Conservation (phyloP, 2,113 vertebrate genomes). For the Menidia beryllina region DNA sequence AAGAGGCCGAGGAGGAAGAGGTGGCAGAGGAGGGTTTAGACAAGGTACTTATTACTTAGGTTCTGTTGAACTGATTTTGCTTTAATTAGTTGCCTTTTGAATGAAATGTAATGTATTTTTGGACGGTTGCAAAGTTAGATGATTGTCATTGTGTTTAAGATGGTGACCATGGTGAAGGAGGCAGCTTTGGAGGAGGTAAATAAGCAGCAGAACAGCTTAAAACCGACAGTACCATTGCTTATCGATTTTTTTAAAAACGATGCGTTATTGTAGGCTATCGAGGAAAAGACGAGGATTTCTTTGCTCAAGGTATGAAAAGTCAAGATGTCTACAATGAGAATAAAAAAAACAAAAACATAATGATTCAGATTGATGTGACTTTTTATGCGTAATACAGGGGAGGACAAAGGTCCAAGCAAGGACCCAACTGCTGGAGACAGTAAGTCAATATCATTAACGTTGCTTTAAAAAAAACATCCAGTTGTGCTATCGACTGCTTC, state of each 20-base stretch:
- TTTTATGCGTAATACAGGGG: slow-evolving; percentile 18
- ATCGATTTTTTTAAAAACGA: too few species aligned
- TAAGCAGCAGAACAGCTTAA: background rate
- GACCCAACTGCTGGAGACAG: background rate
- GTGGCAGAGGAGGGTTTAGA: slow-evolving; percentile 49
- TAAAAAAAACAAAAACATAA: too few species aligned
- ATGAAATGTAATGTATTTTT: too few species aligned
- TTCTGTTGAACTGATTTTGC: too few species aligned
- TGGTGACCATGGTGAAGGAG: slow-evolving; percentile 24
- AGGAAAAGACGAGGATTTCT: slow-evolving; percentile 72
- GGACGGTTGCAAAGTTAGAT: background rate
- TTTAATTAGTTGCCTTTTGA: too few species aligned
- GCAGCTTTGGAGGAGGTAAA: slow-evolving; percentile 68
- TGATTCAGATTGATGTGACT: background rate
- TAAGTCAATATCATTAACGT: slow-evolving; percentile 39
- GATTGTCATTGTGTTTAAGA: slow-evolving; percentile 42
- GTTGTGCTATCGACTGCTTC: rapidly evolving
- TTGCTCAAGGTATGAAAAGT: slow-evolving; percentile 42
- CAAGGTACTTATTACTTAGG: slow-evolving; percentile 34
- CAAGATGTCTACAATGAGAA: too few species aligned
- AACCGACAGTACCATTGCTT: too few species aligned
- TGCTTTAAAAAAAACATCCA: background rate
- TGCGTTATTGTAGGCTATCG: slow-evolving; percentile 68
- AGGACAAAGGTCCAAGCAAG: background rate
- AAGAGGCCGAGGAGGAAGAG: slow-evolving; percentile 30